phyloP scores from a whole-genome alignment of 2,888 invertebrate genomes.

The Heterodera filipjevi region DNA sequence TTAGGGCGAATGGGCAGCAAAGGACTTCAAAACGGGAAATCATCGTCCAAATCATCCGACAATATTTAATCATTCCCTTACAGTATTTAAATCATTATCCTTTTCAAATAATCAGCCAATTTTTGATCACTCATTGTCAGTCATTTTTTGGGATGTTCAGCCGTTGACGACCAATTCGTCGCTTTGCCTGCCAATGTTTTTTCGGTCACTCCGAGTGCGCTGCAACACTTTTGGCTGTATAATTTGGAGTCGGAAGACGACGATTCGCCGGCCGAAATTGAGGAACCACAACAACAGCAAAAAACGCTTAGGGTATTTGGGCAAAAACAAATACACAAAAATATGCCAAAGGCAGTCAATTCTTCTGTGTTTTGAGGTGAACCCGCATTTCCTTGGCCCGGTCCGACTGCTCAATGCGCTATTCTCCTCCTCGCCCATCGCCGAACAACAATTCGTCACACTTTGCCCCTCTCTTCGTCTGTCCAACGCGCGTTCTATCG shows the following conservation, averaged over 20 bases:
- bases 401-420: background rate
- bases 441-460: slow-evolving; percentile 13
- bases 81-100: too few species aligned
- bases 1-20: too few species aligned
- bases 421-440: slow-evolving; percentile 17
- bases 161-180: slow-evolving; percentile 25
- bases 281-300: slow-evolving; percentile 18
- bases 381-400: slow-evolving; percentile 3
- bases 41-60: too few species aligned
- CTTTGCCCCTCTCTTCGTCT: background rate
- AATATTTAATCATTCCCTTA: too few species aligned
- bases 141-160: background rate
- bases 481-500: slow-evolving; percentile 7
- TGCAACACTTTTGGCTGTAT: slow-evolving; percentile 32
- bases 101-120: too few species aligned
- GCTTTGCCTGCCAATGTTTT: slow-evolving; percentile 33
- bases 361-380: background rate
- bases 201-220: slow-evolving; percentile 21
- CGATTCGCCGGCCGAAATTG: slow-evolving; percentile 32
- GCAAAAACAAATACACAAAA: background rate
- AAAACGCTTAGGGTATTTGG: background rate
- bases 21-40: too few species aligned
- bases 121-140: too few species aligned
- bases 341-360: background rate
- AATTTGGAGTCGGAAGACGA: slow-evolving; percentile 27